Conservation (phyloP, 2,888 invertebrate genomes). For the Nemotelus nigrinus region DNA sequence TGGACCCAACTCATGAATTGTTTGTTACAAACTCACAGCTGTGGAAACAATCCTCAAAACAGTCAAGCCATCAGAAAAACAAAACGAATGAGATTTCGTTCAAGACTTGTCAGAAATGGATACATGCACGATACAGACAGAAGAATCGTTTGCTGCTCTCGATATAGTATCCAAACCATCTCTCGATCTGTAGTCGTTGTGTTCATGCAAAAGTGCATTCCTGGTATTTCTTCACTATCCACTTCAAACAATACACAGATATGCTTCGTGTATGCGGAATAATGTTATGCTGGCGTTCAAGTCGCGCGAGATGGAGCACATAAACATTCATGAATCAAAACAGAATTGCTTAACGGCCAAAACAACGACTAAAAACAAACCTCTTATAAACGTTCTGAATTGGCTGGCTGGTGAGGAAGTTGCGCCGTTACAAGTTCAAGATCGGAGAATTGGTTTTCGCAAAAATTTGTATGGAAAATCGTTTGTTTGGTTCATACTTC, state of each 20-base stretch:
- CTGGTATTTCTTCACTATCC: conserved; percentile 21
- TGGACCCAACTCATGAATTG: not conserved
- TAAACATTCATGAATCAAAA: conserved; percentile 38
- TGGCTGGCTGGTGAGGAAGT: not conserved
- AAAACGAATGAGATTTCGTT: conserved; percentile 19
- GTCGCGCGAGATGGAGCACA: not conserved
- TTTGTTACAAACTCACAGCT: no score
- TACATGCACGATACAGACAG: conserved; percentile 27
- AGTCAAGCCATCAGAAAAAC: not conserved
- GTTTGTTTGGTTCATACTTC: no score
- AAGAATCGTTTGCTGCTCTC: not conserved
- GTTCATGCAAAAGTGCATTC: not conserved
- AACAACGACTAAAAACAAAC: not conserved
- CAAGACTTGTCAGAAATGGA: conserved; percentile 9
- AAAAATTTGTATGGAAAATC: no score
- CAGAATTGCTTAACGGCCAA: conserved; percentile 32
- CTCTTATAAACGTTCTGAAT: not conserved
- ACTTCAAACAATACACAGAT: conserved; percentile 5
- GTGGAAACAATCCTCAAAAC: no score
- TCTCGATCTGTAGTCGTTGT: no score
- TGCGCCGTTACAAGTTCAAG: no score
- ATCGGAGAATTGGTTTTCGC: no score
- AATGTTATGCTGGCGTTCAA: not conserved
- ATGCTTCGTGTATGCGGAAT: not conserved
- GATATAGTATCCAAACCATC: no score